Evolutionary conservation across 2,113 vertebrate species (phyloP).

Genomic region (Nycticorax nycticorax): DNA sequence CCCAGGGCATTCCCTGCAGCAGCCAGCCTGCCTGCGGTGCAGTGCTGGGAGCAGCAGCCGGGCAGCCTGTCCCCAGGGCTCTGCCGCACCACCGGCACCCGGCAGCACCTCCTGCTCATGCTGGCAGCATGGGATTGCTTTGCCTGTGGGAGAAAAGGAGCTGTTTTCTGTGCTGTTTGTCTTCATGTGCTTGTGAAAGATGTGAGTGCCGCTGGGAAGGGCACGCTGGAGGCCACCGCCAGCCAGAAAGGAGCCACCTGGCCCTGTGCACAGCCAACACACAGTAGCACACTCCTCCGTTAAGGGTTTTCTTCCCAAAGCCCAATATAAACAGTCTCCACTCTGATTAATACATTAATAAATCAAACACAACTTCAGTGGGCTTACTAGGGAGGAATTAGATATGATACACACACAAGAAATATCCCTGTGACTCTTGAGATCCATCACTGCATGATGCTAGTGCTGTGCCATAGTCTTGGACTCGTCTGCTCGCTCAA

Average conservation of each 20-base stretch:
- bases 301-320: background rate
- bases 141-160: background rate
- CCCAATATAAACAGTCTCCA: background rate
- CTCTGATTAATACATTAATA: background rate
- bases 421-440: background rate
- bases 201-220: background rate
- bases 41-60: background rate
- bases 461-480: background rate
- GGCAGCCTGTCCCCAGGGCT: background rate
- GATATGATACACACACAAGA: background rate
- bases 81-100: background rate
- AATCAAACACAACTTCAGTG: background rate
- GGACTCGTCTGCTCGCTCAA: background rate
- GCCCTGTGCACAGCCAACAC: background rate
- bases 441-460: accelerated
- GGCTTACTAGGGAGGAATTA: background rate
- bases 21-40: accelerated
- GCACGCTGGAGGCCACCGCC: background rate
- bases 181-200: background rate
- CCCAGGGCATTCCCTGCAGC: background rate
- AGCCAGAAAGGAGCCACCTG: background rate
- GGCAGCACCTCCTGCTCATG: background rate
- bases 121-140: background rate
- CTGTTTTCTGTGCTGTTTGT: background rate
- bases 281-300: background rate